Base-by-base conservation (phyloP, 2,113 vertebrate species). In the Malurus alboscapulatus region DNA sequence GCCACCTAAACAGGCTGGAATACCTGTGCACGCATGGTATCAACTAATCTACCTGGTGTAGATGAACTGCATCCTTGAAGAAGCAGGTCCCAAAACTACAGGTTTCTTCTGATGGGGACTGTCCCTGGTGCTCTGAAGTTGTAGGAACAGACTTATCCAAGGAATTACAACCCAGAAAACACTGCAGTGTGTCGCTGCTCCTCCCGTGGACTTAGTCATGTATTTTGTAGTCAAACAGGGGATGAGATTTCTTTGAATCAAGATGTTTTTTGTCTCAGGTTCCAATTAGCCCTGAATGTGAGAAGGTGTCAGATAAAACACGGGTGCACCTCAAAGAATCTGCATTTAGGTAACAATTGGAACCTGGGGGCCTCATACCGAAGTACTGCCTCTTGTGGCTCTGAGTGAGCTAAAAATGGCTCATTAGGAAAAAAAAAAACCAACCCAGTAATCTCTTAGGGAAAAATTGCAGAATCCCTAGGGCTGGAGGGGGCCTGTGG, bases 141-240 rank as follows among this genome's bases (percentile, higher is more conserved):
- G 1, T 2, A 14, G 1, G 8, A 47, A 42, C 10, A 8, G 15
- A 22, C 13, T 6, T 4, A 5, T 1, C 1, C 4, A 32, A n/a
- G 14, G n/a, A 77, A 29, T 12, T 9, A 38, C 6, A 18, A 3
- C 6, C 2, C 17, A 29, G 32, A 34, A 36, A 54, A 26, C 25
- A 20, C 24, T 1, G 27, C 13, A 44, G 27, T 19, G 2, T 0
- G 29, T 17, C 26, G 34, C 12, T 6, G 4, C 47, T 29, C 26
- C 25, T 38, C 26, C 54, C 17, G 2, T 2, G 6, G 38, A 19
- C 50, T 12, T 2, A 19, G 13, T 12, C 6, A 0, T 1, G 1
- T 4, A 4, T 19, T 51, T 36, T 22, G 6, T 7, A 40, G 2
- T 29, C 17, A 72, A 57, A 34, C 40, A 32, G 1, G 4, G 5